Evolutionary conservation across 2,888 invertebrate species (phyloP), one percentile per base, ranked within the genome.

Genomic region (Zeuzera pyrina): DNA sequence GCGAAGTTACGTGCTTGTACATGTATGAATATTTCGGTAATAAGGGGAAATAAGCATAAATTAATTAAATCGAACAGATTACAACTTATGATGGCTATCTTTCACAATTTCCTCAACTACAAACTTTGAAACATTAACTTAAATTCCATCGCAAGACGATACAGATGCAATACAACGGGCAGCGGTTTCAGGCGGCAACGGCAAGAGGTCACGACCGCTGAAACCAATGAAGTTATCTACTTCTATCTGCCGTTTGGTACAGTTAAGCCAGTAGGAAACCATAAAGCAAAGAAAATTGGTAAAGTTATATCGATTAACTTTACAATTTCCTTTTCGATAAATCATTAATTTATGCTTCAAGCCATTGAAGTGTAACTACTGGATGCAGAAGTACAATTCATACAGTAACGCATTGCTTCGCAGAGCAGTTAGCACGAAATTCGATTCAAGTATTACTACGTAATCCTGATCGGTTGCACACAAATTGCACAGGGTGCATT

Each of bases 381-480:
- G 49, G 49, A 45, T 47, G 45, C 44, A 36, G 40, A 42, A 45
- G 54, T n/a, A n/a, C 51, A 51, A 47, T 49, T 46, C 33, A 47
- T 52, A n/a, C n/a, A 50, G 64, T 66, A 69, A 76, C 68, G 64
- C 71, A 77, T 71, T 58, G 70, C 57, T 51, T 70, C 53, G 72
- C 72, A 77, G 52, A 71, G 68, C 64, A 77, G 76, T 78, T 76
- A 78, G 69, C 59, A 67, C 62, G 60, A 69, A 76, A 79, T 79
- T 74, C 78, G 74, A 81, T 81, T 77, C 74, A 70, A 69, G 68
- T 83, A 81, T 79, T 78, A 57, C 79, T 56, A 50, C 57, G 69
- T 79, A 81, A 79, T 79, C 79, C 81, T 61, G 63, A 51, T 64
- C 63, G 54, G 26, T 31, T 33, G 66, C 60, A 57, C 66, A 55